Evolutionary conservation across 1,140 invertebrate genomes (phyloP).

Genomic region (Alviniconcha marisindica): DNA sequence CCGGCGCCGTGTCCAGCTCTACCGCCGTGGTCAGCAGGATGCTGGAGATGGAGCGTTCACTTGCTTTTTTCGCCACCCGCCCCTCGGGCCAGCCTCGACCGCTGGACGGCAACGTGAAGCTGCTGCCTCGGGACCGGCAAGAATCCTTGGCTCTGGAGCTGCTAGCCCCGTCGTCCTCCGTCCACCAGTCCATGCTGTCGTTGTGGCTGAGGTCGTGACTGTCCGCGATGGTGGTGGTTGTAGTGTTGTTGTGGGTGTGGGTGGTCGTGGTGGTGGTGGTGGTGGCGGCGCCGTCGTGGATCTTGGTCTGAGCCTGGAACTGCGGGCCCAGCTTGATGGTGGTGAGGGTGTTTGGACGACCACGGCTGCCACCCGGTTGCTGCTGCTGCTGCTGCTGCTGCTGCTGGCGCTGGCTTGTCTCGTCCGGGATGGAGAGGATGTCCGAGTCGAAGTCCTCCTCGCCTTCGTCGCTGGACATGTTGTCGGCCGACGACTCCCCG

Average conservation of each 20-base stretch:
- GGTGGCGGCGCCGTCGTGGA: constrained; percentile 41
- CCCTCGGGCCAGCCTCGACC: constrained; percentile 53
- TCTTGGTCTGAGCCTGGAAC: constrained; percentile 44
- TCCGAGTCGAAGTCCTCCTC: constrained; percentile 60
- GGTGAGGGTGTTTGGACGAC: constrained; percentile 46
- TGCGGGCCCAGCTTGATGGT: constrained; percentile 47
- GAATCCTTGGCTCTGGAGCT: background rate
- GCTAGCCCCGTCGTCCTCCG: constrained; percentile 57
- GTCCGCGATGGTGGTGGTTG: background rate
- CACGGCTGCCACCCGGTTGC: constrained; percentile 2
- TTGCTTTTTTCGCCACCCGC: constrained; percentile 65
- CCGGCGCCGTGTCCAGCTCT: constrained; percentile 50
- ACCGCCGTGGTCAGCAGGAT: constrained; percentile 58
- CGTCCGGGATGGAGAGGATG: constrained; percentile 63
- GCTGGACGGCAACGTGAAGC: constrained; percentile 42
- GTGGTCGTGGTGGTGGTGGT: background rate
- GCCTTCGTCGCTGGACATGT: background rate
- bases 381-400: constrained; percentile 37
- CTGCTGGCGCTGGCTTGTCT: no score
- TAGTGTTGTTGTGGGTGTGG: background rate
- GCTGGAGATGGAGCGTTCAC: constrained; percentile 67
- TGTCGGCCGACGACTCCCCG: background rate
- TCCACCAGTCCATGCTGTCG: constrained; percentile 53
- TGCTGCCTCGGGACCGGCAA: background rate
- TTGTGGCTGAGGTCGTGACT: background rate